Conservation (phyloP, 2,797 vertebrate genomes). For the Oceanodroma leucorhoa region DNA sequence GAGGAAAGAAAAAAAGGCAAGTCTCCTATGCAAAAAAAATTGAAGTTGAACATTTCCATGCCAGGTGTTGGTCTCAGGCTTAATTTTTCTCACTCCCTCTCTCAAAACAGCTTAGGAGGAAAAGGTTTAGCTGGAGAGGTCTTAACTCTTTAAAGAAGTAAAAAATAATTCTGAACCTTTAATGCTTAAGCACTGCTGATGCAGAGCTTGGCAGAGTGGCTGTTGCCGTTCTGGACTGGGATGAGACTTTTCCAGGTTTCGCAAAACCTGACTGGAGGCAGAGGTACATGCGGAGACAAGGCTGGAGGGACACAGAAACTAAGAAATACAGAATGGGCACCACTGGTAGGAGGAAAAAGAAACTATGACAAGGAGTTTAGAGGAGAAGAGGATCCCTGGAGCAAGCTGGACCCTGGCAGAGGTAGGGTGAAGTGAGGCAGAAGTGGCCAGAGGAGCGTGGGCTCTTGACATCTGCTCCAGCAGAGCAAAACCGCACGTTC, state of each 20-base stretch:
- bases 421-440: background rate
- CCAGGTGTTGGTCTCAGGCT: background rate
- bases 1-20: background rate
- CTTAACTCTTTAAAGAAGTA: background rate
- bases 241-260: background rate
- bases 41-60: background rate
- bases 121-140: background rate
- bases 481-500: accelerated
- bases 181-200: background rate
- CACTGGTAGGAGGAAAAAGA: background rate
- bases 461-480: background rate
- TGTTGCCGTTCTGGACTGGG: background rate
- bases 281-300: background rate
- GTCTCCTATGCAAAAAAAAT: background rate
- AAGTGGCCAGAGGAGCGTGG: background rate
- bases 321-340: background rate
- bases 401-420: background rate
- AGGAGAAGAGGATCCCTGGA: background rate
- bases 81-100: background rate
- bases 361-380: background rate
- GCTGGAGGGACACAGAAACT: background rate
- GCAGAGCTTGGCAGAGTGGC: background rate
- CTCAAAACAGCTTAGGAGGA: background rate
- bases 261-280: background rate
- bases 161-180: background rate